Percentiles rank a stretch among this genome's conserved stretches.
These are phyloP conservation scores for Gryllus bimaculatus DNA, from an alignment of 1,140 invertebrate species.

Conservation along the genomic window DNA sequence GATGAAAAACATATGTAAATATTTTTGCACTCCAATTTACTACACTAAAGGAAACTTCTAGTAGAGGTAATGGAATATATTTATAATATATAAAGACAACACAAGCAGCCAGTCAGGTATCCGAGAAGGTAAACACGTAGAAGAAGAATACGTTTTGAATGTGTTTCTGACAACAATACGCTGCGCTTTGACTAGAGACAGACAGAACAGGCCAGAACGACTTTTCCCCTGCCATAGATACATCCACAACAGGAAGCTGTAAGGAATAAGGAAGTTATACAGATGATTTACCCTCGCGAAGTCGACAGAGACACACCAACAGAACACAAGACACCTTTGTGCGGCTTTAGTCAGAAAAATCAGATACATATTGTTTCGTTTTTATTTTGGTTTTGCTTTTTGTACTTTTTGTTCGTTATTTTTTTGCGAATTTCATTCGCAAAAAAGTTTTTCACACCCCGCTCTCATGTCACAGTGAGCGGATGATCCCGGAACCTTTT, in stretches of 20 bases:
- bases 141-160: conserved; percentile 22
- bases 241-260: conserved; percentile 23
- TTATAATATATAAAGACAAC: conserved; percentile 20
- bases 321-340: conserved; percentile 4
- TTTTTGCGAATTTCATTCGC: neutral
- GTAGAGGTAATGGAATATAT: conserved; percentile 14
- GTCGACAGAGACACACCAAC: neutral
- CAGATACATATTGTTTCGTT: neutral
- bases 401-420: neutral
- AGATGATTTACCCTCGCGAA: conserved; percentile 3
- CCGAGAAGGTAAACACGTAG: conserved; percentile 18
- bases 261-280: conserved; percentile 19
- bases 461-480: conserved; percentile 2
- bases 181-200: conserved; percentile 19
- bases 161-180: conserved; percentile 17
- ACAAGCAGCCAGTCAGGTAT: conserved; percentile 22
- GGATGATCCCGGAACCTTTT: neutral
- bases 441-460: neutral
- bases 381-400: neutral
- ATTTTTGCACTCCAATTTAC: conserved; percentile 22
- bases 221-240: conserved; percentile 20
- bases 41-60: conserved; percentile 21
- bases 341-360: conserved; percentile 1
- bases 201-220: conserved; percentile 22
- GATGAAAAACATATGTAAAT: conserved; percentile 17